Percentiles rank a stretch among this genome's conserved stretches.
phyloP scores from a whole-genome alignment of 2,888 invertebrate species.

The Tenthredo mesomela region DNA sequence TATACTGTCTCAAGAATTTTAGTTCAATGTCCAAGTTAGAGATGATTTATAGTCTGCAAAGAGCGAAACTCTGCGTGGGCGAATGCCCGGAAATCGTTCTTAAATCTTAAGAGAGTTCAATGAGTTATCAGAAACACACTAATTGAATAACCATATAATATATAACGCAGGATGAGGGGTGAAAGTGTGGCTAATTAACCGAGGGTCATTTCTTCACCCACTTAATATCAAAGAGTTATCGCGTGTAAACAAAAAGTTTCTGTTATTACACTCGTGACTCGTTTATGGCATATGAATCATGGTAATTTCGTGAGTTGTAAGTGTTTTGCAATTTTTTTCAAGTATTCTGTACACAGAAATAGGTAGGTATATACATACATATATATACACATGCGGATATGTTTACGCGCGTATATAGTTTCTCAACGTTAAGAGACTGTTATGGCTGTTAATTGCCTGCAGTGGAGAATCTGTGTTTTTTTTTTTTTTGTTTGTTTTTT shows the following conservation, averaged over 20 bases:
- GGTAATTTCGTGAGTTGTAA: not conserved
- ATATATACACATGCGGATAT: not conserved
- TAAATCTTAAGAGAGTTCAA: not conserved
- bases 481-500: not conserved
- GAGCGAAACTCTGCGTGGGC: not conserved
- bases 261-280: not conserved
- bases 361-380: not conserved
- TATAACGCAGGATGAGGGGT: not conserved
- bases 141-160: constrained; percentile 28
- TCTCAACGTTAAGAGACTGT: not conserved
- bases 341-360: not conserved
- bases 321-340: not conserved
- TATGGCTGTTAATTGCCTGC: constrained; percentile 26
- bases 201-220: not conserved
- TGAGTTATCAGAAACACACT: constrained; percentile 34
- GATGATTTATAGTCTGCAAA: not conserved
- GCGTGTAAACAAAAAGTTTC: not conserved
- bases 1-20: not conserved
- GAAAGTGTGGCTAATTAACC: not conserved
- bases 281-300: not conserved
- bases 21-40: not conserved
- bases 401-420: not conserved
- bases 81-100: not conserved
- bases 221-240: constrained; percentile 11
- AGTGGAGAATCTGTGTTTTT: not conserved